Evolutionary conservation across 2,797 vertebrate species (phyloP).

Genomic region (Sphenopsis melanotis): DNA sequence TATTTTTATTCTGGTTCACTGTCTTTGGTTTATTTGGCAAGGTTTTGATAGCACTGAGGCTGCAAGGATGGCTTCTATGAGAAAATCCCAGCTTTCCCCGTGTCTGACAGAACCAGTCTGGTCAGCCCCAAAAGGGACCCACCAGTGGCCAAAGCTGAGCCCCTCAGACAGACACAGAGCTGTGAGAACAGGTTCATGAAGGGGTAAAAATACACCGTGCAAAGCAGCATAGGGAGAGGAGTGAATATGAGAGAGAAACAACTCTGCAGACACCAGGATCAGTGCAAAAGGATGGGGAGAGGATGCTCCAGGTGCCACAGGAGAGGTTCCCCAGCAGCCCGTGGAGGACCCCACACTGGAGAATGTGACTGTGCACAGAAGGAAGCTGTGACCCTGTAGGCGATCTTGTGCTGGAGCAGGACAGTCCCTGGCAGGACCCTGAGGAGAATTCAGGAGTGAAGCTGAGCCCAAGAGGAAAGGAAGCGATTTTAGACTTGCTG

Average conservation of each 20-base stretch:
- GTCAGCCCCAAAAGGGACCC: not conserved
- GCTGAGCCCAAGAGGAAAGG: not conserved
- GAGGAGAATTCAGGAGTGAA: not conserved
- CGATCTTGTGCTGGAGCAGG: not conserved
- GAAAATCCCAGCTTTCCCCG: not conserved
- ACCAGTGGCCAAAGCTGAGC: not conserved
- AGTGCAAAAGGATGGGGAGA: not conserved
- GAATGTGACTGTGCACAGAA: not conserved
- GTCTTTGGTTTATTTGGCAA: not conserved
- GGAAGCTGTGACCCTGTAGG: not conserved
- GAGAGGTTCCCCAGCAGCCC: not conserved
- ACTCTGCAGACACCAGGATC: not conserved
- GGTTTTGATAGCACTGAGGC: not conserved
- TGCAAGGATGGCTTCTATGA: not conserved
- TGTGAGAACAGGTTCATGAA: not conserved
- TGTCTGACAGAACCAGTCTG: not conserved
- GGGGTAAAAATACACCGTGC: not conserved
- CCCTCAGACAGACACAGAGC: rapidly evolving
- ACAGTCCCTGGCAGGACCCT: not conserved
- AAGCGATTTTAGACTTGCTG: not conserved
- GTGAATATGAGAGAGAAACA: not conserved
- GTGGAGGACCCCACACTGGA: rapidly evolving
- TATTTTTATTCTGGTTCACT: not conserved
- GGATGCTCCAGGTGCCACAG: not conserved
- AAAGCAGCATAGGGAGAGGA: not conserved